Percentiles rank a stretch among this genome's conserved stretches.
These are phyloP conservation scores for Holacanthella duospinosa DNA, from an alignment of 2,888 invertebrate genomes.

Conservation along the genomic window DNA sequence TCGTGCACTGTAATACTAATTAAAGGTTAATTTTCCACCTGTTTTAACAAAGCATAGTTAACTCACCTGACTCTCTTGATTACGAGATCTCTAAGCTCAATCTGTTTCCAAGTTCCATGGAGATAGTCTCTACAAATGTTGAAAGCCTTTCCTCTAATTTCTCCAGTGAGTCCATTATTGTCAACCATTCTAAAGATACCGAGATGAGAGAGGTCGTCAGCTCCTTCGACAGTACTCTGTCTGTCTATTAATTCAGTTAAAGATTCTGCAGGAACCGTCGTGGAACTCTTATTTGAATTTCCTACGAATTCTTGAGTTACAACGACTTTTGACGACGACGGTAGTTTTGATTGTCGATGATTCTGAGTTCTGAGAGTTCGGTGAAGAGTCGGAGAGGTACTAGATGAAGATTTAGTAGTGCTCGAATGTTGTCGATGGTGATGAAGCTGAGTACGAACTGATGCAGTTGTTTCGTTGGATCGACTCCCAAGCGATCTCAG, in stretches of 20 bases:
- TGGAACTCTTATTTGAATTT: neutral
- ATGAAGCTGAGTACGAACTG: slow-evolving; percentile 14
- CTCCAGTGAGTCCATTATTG: slow-evolving; percentile 40
- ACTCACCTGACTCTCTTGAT: slow-evolving; percentile 73
- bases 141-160: slow-evolving; percentile 72
- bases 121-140: slow-evolving; percentile 81
- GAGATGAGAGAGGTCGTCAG: neutral
- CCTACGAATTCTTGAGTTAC: neutral
- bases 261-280: neutral
- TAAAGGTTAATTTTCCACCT: too few species aligned
- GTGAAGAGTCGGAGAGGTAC: slow-evolving; percentile 3
- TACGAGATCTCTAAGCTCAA: slow-evolving; percentile 62
- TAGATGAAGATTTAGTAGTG: slow-evolving; percentile 6
- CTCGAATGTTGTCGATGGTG: slow-evolving; percentile 10
- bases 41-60: neutral
- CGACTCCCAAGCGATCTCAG: slow-evolving; percentile 36
- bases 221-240: neutral
- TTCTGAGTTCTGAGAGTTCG: slow-evolving; percentile 14
- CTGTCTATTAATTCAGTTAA: too few species aligned
- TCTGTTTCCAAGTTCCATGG: slow-evolving; percentile 79
- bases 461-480: slow-evolving; percentile 15
- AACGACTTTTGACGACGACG: neutral
- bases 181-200: slow-evolving; percentile 14
- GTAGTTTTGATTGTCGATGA: neutral
- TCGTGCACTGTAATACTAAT: too few species aligned